Conservation (phyloP, 2,888 invertebrate species). For the Lithophane leautieri region DNA sequence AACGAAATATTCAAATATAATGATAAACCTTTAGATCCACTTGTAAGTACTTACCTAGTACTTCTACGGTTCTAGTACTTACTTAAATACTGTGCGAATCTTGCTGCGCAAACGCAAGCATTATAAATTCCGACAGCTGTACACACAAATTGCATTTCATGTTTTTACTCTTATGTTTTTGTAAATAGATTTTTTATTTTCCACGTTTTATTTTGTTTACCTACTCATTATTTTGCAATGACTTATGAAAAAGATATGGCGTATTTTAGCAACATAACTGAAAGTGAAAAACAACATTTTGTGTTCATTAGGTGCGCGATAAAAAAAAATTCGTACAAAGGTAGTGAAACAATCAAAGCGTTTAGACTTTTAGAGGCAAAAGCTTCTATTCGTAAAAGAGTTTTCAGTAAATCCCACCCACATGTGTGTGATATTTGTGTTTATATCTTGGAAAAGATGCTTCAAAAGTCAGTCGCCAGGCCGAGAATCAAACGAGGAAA, state of each 20-base stretch:
- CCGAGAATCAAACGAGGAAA: neutral
- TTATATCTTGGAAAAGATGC: neutral
- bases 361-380: neutral
- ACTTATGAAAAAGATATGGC: conserved; percentile 6
- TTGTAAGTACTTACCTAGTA: neutral
- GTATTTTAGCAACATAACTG: conserved; percentile 1
- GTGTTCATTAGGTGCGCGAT: neutral
- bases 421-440: neutral
- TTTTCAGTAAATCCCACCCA: neutral
- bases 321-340: neutral
- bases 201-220: conserved; percentile 1
- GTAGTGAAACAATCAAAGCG: conserved; percentile 10
- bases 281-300: conserved; percentile 15
- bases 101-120: conserved; percentile 1
- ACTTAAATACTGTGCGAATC: neutral
- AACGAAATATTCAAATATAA: neutral
- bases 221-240: conserved; percentile 7
- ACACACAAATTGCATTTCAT: conserved; percentile 24
- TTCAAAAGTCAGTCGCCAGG: neutral
- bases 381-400: neutral
- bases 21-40: neutral
- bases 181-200: conserved; percentile 1
- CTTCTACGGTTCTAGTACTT: neutral
- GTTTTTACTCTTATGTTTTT: neutral
- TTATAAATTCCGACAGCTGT: conserved; percentile 16